A percentile compares a stretch with the other conserved stretches of the same genome.
Evolutionary conservation across 1,140 invertebrate species (phyloP).

Genomic region (Rhagoletis zephyria): DNA sequence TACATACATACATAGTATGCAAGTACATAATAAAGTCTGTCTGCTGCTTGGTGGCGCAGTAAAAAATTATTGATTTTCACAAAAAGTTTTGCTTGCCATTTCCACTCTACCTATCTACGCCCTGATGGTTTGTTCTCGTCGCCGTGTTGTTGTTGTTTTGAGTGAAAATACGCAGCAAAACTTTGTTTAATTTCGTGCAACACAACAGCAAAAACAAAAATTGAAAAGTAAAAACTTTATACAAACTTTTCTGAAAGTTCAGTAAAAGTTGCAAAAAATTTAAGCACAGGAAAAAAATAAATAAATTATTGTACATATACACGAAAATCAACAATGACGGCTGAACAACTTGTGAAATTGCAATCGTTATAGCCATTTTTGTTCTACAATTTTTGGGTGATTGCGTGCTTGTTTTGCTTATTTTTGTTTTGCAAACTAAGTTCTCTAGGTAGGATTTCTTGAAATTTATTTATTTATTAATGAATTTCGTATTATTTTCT

Average conservation of each 20-base stretch:
- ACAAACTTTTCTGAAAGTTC: neutral
- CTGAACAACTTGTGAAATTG: neutral
- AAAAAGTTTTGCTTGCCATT: neutral
- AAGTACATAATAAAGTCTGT: neutral
- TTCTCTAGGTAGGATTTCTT: neutral
- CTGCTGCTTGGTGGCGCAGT: neutral
- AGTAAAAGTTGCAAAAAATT: neutral
- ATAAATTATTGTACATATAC: neutral
- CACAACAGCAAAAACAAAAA: neutral
- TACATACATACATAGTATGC: neutral
- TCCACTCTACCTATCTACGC: neutral
- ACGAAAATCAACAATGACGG: neutral
- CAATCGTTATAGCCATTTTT: neutral
- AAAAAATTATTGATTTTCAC: slow-evolving; percentile 36
- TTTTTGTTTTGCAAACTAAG: neutral
- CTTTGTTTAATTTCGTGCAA: neutral
- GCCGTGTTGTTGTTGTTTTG: neutral
- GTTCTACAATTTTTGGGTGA: neutral
- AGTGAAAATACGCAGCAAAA: neutral
- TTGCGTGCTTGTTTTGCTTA: neutral
- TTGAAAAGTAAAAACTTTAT: too few relatives aligned
- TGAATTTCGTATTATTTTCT: neutral
- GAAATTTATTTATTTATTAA: neutral
- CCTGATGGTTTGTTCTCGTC: neutral
- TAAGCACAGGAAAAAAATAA: neutral